These are phyloP conservation scores for Chrysodeixis includens DNA, from an alignment of 2,888 invertebrate species.

Conservation along the genomic window DNA sequence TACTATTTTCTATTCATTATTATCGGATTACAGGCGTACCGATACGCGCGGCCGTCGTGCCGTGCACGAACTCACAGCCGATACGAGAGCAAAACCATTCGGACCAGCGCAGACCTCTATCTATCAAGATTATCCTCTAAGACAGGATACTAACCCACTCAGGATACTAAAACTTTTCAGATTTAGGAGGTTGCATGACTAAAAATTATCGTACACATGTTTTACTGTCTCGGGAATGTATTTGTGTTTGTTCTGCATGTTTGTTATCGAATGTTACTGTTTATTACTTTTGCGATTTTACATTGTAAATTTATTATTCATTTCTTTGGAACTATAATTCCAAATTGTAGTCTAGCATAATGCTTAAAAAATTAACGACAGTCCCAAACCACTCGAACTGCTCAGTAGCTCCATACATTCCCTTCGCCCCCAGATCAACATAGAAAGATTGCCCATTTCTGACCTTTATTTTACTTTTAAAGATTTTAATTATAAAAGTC, in stretches of 20 bases:
- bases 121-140: conserved; percentile 70
- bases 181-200: conserved; percentile 43
- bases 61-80: conserved; percentile 78
- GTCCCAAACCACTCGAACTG: background rate
- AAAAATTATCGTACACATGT: conserved; percentile 43
- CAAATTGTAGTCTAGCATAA: background rate
- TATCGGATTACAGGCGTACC: conserved; percentile 79
- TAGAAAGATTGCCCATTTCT: conserved; percentile 39
- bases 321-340: background rate
- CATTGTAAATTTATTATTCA: background rate
- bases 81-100: conserved; percentile 69
- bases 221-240: conserved; percentile 32
- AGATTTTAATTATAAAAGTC: conserved; percentile 60
- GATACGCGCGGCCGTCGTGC: conserved; percentile 70
- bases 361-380: background rate
- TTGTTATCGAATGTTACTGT: conserved; percentile 7
- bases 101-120: conserved; percentile 68
- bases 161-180: conserved; percentile 49
- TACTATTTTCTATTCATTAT: conserved; percentile 83
- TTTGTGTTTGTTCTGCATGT: conserved; percentile 21
- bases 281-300: background rate
- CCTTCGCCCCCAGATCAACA: conserved; percentile 30
- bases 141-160: conserved; percentile 37
- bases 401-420: conserved; percentile 22
- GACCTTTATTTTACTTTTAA: conserved; percentile 47